These are phyloP conservation scores for Torymus auratus DNA, from an alignment of 2,888 invertebrate species.

Conservation along the genomic window DNA sequence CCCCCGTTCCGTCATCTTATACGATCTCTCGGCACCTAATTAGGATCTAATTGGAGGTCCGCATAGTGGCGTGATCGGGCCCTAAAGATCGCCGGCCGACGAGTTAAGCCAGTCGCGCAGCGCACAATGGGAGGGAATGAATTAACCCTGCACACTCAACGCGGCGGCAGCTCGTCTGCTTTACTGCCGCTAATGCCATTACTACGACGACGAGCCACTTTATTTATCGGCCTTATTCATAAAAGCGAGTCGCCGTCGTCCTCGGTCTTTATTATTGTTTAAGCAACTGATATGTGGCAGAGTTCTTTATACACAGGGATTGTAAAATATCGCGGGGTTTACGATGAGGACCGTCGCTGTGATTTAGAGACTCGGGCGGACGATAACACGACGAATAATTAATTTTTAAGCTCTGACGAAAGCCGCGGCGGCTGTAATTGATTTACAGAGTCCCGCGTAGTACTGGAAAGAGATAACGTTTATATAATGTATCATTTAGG, in stretches of 20 bases:
- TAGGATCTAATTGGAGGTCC: constrained; percentile 47
- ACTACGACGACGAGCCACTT: constrained; percentile 32
- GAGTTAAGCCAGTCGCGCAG: constrained; percentile 46
- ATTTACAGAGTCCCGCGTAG: too few relatives aligned
- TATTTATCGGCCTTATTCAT: constrained; percentile 55
- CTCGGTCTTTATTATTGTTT: background rate
- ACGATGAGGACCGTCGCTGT: too few relatives aligned
- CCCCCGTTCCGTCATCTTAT: too few relatives aligned
- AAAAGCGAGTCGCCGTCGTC: constrained; percentile 9
- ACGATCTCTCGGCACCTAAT: constrained; percentile 24
- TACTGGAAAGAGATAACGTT: too few relatives aligned
- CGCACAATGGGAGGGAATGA: constrained; percentile 49
- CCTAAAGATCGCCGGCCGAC: constrained; percentile 27
- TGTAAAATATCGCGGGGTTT: too few relatives aligned
- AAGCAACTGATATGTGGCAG: too few relatives aligned
- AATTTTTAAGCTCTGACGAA: too few relatives aligned
- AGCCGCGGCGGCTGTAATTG: too few relatives aligned
- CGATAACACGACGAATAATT: too few relatives aligned
- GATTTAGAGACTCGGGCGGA: too few relatives aligned
- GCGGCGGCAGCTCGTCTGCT: constrained; percentile 16
- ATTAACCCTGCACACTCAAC: constrained; percentile 29
- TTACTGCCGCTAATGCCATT: constrained; percentile 47
- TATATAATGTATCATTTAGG: too few relatives aligned
- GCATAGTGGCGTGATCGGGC: constrained; percentile 33
- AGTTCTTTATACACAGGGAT: too few relatives aligned